Evolutionary conservation across 2,113 vertebrate species (phyloP), one percentile per base, ranked within the genome.

Genomic region (Hiodon alosoides): DNA sequence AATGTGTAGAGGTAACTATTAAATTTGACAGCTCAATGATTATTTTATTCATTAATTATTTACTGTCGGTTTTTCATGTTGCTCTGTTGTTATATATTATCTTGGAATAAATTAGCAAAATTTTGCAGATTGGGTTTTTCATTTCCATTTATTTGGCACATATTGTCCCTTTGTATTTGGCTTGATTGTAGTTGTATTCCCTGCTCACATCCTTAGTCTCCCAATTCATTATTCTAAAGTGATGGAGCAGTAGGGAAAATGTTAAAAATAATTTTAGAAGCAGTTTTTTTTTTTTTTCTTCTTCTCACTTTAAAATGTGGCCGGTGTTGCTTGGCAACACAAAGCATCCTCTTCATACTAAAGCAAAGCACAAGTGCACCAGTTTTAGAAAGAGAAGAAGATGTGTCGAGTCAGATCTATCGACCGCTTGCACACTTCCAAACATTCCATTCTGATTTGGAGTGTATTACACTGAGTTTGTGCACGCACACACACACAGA

Each of bases 241-340:
- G 50, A 57, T 67, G 17, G 46, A 58, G 16, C 61, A 67, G 11
- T 61, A 71, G 16, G 46, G 62, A 59, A 53, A 66, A 67, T 75
- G 48, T 46, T 59, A 54, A 58, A n/a, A 59, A 67, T 67, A 10
- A 48, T 54, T 60, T 54, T 31, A 46, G 59, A 77, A 58, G 65
- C 66, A 64, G 14, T 8, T 50, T 59, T 71, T 48, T 10, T 72
- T 54, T 78, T 68, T 69, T 17, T 31, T 55, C 1, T 64, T 16
- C 59, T 59, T 58, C 13, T 64, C 31, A 47, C 46, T 71, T 54
- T 60, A 4, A 51, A 67, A 73, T n/a, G 57, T 11, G 62, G 9
- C 50, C 10, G 31, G 48, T 60, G 77, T 77, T 76, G 79, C 75
- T 48, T 71, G 73, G 79, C 77, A 80, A 83, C 79, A 10, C 53